Evolutionary conservation across 2,797 vertebrate species (phyloP).

Genomic region (Lepus townsendii): DNA sequence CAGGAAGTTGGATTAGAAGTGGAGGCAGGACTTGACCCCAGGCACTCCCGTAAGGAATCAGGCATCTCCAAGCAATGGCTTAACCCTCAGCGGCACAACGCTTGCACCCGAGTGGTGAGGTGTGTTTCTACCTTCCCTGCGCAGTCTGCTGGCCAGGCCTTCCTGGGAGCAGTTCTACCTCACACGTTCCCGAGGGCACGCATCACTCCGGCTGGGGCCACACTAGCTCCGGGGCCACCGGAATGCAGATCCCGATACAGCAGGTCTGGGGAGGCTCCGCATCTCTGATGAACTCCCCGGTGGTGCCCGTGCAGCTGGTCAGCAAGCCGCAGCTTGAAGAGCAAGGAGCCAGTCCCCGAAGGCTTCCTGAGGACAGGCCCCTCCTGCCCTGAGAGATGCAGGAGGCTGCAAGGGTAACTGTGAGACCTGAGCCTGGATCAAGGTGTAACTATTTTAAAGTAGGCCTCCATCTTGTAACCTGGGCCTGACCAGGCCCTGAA

Average conservation of each 20-base stretch:
- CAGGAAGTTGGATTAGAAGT: no score
- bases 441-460: no score
- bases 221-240: neutral
- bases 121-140: neutral
- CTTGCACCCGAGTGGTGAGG: no score
- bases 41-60: no score
- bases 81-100: no score
- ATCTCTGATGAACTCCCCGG: neutral
- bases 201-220: neutral
- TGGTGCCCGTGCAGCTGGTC: accelerated
- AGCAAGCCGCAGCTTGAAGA: neutral
- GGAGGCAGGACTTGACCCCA: no score
- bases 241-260: neutral
- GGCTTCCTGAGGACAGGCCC: neutral
- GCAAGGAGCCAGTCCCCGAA: no score
- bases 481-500: no score
- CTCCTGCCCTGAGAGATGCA: neutral
- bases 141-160: neutral
- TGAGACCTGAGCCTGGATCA: no score
- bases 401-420: neutral
- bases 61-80: no score
- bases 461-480: no score
- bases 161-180: neutral
- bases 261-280: neutral
- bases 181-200: neutral